A percentile compares a stretch with the other conserved stretches of the same genome.
Conservation (phyloP, 2,888 invertebrate genomes). For the Leistus spinibarbis region DNA sequence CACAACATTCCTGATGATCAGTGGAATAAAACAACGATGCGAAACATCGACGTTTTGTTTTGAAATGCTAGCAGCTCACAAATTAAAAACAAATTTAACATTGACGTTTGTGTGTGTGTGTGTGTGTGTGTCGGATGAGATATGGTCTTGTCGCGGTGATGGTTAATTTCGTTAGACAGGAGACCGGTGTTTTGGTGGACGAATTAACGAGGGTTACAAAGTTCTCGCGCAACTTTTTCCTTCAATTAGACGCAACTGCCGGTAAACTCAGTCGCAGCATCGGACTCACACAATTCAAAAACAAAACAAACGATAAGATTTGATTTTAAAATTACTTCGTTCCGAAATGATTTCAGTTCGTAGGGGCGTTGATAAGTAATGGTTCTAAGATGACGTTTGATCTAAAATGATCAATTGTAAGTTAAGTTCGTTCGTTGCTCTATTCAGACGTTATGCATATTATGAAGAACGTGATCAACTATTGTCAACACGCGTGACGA, state of each 20-base stretch:
- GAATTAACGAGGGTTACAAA: neutral
- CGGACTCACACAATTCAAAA: neutral
- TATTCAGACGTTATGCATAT: constrained; percentile 3
- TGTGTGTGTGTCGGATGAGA: neutral
- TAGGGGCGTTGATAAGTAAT: too few relatives aligned
- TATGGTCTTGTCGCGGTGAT: neutral
- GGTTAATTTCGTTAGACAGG: neutral
- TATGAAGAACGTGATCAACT: neutral
- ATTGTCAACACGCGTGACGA: constrained; percentile 16
- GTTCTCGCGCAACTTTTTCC: neutral
- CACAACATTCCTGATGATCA: neutral
- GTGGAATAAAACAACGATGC: neutral
- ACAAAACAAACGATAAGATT: too few relatives aligned
- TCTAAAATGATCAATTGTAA: neutral
- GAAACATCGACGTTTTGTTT: neutral
- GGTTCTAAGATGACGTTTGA: neutral
- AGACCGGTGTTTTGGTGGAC: neutral
- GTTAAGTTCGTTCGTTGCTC: neutral
- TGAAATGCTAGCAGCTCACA: neutral
- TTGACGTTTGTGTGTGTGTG: too few relatives aligned
- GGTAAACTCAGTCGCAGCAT: neutral
- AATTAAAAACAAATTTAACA: neutral
- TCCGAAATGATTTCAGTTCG: too few relatives aligned
- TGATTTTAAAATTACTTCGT: too few relatives aligned
- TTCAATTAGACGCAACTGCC: neutral